These are phyloP conservation scores for Caprella mutica DNA, from an alignment of 2,888 invertebrate genomes.

Conservation along the genomic window DNA sequence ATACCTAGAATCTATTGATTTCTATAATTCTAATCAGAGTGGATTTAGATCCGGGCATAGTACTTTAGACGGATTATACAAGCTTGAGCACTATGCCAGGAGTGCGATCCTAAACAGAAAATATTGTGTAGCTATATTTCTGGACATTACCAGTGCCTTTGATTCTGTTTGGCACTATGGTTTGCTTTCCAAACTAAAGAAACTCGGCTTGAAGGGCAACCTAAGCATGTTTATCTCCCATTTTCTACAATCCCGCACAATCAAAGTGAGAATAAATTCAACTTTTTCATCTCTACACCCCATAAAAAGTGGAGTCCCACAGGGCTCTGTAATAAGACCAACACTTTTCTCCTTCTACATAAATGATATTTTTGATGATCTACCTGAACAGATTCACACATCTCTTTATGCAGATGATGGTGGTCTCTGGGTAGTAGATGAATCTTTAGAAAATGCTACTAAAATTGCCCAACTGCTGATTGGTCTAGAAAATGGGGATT, in stretches of 20 bases:
- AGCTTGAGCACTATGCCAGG: not conserved
- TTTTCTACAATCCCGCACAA: not conserved
- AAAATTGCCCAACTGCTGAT: not conserved
- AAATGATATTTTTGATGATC: not conserved
- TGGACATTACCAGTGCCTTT: not conserved
- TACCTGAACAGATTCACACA: not conserved
- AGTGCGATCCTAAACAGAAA: not conserved
- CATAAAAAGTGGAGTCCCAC: not conserved
- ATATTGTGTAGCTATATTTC: not conserved
- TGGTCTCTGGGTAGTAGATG: not conserved
- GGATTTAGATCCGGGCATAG: not conserved
- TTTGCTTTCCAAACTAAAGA: not conserved
- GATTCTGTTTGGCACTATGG: conserved; percentile 1
- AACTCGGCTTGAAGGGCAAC: not conserved
- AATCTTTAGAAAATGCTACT: not conserved
- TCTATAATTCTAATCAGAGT: not conserved
- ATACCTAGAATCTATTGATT: not conserved
- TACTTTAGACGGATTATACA: not conserved
- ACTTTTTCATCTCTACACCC: not conserved
- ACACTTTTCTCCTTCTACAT: not conserved
- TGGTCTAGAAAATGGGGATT: not conserved
- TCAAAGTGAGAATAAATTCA: not conserved
- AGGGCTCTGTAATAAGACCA: not conserved
- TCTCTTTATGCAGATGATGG: not conserved
- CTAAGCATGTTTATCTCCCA: not conserved